Evolutionary conservation across 1,140 invertebrate genomes (phyloP).

Genomic region (Oncopodura yosiiana): DNA sequence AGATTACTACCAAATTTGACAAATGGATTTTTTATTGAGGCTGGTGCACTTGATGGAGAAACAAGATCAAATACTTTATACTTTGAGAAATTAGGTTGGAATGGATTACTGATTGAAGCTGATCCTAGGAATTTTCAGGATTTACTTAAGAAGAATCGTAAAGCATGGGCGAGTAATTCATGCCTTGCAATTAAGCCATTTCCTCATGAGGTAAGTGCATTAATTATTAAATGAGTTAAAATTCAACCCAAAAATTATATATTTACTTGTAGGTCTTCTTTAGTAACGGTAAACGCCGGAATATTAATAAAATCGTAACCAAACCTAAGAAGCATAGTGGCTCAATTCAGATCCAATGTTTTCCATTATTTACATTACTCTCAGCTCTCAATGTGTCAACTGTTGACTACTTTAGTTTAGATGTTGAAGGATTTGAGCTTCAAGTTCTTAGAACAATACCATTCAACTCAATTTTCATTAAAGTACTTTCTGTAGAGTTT

Average conservation of each 20-base stretch:
- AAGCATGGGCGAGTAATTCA: slow-evolving; percentile 9
- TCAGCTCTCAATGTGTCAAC: slow-evolving; percentile 40
- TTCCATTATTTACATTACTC: slow-evolving; percentile 45
- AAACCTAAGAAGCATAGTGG: no score
- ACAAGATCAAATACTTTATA: slow-evolving; percentile 45
- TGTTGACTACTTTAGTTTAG: slow-evolving; percentile 44
- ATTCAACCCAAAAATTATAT: background rate
- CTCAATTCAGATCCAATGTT: slow-evolving; percentile 45
- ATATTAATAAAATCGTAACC: slow-evolving; percentile 35
- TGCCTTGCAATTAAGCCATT: slow-evolving; percentile 18
- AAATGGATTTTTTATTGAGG: slow-evolving; percentile 48
- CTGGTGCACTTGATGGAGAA: slow-evolving; percentile 47
- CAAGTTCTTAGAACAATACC: slow-evolving; percentile 47
- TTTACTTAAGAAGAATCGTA: slow-evolving; percentile 14
- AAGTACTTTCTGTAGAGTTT: background rate
- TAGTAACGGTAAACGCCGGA: slow-evolving; percentile 37
- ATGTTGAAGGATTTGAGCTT: slow-evolving; percentile 46
- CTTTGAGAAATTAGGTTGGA: slow-evolving; percentile 40
- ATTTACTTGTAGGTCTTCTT: background rate
- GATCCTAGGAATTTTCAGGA: slow-evolving; percentile 21
- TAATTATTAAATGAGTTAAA: no score
- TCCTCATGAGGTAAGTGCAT: slow-evolving; percentile 39
- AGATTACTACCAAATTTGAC: no score
- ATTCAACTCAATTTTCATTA: slow-evolving; percentile 37
- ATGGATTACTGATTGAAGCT: slow-evolving; percentile 26